phyloP scores from a whole-genome alignment of 2,113 vertebrate species.

The Daboia siamensis region DNA sequence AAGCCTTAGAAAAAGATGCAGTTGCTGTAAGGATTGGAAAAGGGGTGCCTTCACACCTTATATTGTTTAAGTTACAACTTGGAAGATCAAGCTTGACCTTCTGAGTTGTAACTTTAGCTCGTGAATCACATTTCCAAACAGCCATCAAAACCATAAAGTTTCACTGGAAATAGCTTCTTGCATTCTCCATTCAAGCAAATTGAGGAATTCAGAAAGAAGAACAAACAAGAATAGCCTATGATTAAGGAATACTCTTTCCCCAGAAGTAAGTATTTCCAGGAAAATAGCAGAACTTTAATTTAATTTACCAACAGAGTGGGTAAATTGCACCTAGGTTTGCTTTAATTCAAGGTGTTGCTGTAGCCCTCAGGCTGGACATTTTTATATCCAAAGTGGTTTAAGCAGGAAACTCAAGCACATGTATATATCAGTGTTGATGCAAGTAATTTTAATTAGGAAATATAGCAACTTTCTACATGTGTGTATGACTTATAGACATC shows the following conservation, averaged over 20 bases:
- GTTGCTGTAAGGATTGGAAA: background rate
- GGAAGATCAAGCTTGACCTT: background rate
- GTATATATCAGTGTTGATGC: background rate
- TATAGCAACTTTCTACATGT: constrained; percentile 38
- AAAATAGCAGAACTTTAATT: background rate
- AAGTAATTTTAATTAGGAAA: constrained; percentile 52
- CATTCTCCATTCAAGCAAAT: background rate
- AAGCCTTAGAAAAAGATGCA: background rate
- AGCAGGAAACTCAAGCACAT: background rate
- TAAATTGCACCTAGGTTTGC: background rate
- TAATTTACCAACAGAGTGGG: background rate
- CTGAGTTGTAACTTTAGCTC: background rate
- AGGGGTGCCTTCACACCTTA: background rate
- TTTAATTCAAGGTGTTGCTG: background rate
- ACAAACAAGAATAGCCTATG: background rate
- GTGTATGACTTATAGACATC: background rate
- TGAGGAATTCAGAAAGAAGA: background rate
- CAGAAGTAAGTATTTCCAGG: background rate
- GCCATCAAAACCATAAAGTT: background rate
- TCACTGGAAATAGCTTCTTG: background rate
- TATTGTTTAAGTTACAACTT: background rate
- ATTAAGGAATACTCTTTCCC: background rate
- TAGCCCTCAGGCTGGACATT: background rate
- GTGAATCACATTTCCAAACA: background rate
- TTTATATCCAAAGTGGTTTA: background rate